These are phyloP conservation scores for Megaceryle maxima DNA, from an alignment of 2,113 vertebrate genomes.

Conservation along the genomic window DNA sequence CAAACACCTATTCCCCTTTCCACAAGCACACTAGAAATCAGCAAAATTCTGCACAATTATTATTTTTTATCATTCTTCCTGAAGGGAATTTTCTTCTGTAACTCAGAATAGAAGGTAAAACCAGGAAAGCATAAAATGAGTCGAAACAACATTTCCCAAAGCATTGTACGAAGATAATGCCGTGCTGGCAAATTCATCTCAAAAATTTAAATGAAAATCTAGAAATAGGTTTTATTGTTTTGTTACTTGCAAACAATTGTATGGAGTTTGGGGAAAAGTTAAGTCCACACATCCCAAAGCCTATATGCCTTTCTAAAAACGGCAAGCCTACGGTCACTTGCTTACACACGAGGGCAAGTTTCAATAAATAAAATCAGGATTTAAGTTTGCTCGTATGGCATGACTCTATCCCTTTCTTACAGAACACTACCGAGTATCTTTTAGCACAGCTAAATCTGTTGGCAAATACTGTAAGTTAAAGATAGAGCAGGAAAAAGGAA, in stretches of 20 bases:
- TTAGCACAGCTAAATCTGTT: not conserved
- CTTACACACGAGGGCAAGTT: not conserved
- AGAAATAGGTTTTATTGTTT: not conserved
- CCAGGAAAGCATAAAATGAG: not conserved
- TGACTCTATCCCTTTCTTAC: not conserved
- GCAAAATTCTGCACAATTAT: not conserved
- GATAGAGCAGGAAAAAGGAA: not conserved
- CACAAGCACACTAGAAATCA: not conserved
- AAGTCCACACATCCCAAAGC: not conserved
- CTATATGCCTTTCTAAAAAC: not conserved
- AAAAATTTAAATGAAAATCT: not conserved
- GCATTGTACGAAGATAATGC: not conserved
- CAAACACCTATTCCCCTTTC: not conserved
- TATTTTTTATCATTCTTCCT: not conserved
- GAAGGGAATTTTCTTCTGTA: not conserved
- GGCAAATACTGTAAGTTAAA: not conserved
- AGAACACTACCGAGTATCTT: not conserved
- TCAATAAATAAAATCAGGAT: not conserved
- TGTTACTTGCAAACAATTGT: not conserved
- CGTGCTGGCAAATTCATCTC: not conserved
- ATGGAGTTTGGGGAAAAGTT: not conserved
- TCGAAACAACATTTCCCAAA: conserved; percentile 20
- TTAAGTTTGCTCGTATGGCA: not conserved
- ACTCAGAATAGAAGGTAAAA: not conserved
- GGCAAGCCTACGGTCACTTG: not conserved